Evolutionary conservation across 2,113 vertebrate species (phyloP).

Genomic region (Aptenodytes patagonicus): DNA sequence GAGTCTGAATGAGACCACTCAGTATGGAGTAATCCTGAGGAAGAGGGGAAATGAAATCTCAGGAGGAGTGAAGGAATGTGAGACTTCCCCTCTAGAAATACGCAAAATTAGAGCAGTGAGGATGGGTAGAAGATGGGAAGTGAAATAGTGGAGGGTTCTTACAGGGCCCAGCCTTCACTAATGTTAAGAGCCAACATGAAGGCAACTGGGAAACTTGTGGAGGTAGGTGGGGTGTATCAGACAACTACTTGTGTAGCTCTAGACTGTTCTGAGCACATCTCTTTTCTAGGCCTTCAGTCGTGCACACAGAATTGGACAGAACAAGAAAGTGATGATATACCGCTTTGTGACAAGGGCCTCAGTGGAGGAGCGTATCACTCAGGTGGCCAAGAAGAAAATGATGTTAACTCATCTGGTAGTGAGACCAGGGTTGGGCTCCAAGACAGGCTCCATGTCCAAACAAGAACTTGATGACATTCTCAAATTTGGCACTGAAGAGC

Average conservation of each 20-base stretch:
- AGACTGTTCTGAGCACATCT: background rate
- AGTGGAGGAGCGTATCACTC: conserved; percentile 97
- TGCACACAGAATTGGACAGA: conserved; percentile 97
- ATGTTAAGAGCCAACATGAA: background rate
- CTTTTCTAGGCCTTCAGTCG: conserved; percentile 90
- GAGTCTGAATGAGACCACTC: conserved; percentile 5
- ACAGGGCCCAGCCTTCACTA: background rate
- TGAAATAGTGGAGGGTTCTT: background rate
- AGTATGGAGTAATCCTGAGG: background rate
- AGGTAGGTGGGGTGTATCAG: background rate
- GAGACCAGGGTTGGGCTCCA: conserved; percentile 93
- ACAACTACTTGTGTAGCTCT: background rate
- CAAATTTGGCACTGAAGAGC: conserved; percentile 96
- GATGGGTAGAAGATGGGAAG: background rate
- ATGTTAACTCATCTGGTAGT: conserved; percentile 98
- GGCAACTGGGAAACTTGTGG: background rate
- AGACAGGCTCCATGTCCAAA: conserved; percentile 98
- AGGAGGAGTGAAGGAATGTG: background rate
- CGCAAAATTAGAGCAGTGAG: background rate
- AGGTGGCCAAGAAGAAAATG: conserved; percentile 99
- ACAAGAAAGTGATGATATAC: conserved; percentile 99
- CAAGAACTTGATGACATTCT: conserved; percentile 98
- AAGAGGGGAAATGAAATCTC: background rate
- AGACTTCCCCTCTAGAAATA: background rate
- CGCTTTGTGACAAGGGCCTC: conserved; percentile 97